A percentile compares a stretch with the other conserved stretches of the same genome.
Conservation (phyloP, 2,113 vertebrate genomes). For the Pseudorectes ferrugineus region DNA sequence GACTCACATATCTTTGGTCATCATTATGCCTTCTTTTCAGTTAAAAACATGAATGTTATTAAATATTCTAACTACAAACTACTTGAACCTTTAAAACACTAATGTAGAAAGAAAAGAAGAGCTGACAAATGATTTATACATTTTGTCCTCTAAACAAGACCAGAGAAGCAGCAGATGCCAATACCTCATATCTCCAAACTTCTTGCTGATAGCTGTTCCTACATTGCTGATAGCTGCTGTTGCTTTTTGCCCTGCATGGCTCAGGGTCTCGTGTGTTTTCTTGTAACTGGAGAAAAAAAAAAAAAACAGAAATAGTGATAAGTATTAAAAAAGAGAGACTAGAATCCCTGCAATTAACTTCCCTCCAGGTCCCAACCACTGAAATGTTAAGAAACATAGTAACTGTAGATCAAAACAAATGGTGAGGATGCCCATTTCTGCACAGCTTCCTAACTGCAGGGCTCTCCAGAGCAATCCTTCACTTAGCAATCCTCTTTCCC, state of each 20-base stretch:
- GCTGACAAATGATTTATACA: neutral
- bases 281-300: slow-evolving; percentile 81
- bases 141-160: neutral
- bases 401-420: neutral
- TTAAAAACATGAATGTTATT: neutral
- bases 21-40: neutral
- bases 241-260: slow-evolving; percentile 91
- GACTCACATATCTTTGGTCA: neutral
- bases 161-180: neutral
- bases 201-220: slow-evolving; percentile 90
- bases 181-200: slow-evolving; percentile 96
- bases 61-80: neutral
- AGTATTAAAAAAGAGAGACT: neutral
- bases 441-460: neutral
- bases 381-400: neutral
- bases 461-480: neutral
- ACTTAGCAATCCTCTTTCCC: neutral
- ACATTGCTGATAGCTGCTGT: slow-evolving; percentile 90
- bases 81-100: neutral
- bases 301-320: neutral
- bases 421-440: neutral
- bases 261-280: slow-evolving; percentile 93
- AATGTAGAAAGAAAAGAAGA: neutral
- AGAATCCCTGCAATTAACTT: neutral
- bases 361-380: neutral